Evolutionary conservation across 2,113 vertebrate genomes (phyloP), one percentile per base, ranked within the genome.

Genomic region (Nerophis ophidion): DNA sequence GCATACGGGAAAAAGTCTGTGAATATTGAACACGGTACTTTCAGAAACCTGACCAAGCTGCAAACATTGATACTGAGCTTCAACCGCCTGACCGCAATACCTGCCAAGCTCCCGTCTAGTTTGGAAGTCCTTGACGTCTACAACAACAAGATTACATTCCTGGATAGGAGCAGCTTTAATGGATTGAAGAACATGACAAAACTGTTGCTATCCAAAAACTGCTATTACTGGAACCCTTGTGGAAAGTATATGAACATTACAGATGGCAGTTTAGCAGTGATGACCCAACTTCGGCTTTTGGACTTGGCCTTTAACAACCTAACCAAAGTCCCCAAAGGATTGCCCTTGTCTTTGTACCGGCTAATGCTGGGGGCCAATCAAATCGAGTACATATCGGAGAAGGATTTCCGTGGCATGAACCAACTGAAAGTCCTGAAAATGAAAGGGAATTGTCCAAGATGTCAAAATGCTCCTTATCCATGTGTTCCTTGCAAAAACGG

Each of bases 401-500:
- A 87, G 1, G 79, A 91, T 66, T 87, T 92, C 15, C 42, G 17
- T 6, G 48, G 46, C 0, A 50, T 88, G 19, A 2, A 0, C 26
- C 75, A 88, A 7, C 66, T 89, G 51, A 64, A 60, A 3, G 1
- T 61, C 6, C 83, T 91, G 47, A 19, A 81, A 57, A 61, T 91
- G 62, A 48, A 86, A 19, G 88, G 90, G 6, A 94, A 92, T 68
- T 95, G 91, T 60, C 91, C 91, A 0, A 87, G 91, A 67, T 94
- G 89, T 72, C 48, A 60, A 55, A 87, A 73, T 14, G 78, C 87
- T 33, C 81, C 74, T 6, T 90, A 63, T 66, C 81, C 81, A 1
- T 89, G 88, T 71, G 66, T 87, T 15, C 35, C 79, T 4, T 89
- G 87, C 16, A 26, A 60, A 62, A 88, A 88, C 0, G 1, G 0